Percentiles rank a stretch among this genome's conserved stretches.
These are phyloP conservation scores for Oreochromis spilurus DNA, from an alignment of 2,113 vertebrate genomes.

Conservation along the genomic window DNA sequence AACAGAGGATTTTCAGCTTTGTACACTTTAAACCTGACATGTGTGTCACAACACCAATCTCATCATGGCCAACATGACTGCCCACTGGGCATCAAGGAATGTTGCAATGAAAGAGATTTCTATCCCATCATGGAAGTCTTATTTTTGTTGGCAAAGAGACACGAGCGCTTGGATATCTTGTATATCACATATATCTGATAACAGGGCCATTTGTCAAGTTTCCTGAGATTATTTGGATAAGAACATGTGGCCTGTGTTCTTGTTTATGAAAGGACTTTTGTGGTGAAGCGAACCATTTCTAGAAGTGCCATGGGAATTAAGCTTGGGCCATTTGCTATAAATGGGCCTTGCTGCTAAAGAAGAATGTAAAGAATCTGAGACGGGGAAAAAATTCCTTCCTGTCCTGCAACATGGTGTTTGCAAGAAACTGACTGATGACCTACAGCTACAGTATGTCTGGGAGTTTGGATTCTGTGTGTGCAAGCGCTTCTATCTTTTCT, in stretches of 20 bases:
- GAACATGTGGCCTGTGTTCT: background rate
- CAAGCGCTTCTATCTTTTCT: background rate
- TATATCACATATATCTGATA: background rate
- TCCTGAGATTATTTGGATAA: slow-evolving; percentile 27
- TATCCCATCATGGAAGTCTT: background rate
- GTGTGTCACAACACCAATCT: background rate
- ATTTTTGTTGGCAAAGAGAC: slow-evolving; percentile 13
- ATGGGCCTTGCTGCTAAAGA: slow-evolving; percentile 49
- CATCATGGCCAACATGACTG: background rate
- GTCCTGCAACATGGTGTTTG: slow-evolving; percentile 21
- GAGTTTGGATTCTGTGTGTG: background rate
- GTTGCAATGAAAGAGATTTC: slow-evolving; percentile 2
- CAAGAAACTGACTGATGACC: background rate
- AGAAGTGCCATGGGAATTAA: slow-evolving; percentile 51
- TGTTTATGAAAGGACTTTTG: background rate
- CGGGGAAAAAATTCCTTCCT: slow-evolving; percentile 56
- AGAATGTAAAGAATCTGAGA: slow-evolving; percentile 65
- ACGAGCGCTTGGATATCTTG: background rate
- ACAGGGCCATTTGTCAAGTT: background rate
- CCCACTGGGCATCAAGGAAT: background rate
- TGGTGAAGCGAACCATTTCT: slow-evolving; percentile 15
- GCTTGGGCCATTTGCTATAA: slow-evolving; percentile 54
- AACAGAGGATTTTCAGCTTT: background rate
- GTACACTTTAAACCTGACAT: background rate
- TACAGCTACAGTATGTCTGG: background rate